These are phyloP conservation scores for Archegozetes longisetosus DNA, from an alignment of 1,140 invertebrate genomes.

Conservation along the genomic window DNA sequence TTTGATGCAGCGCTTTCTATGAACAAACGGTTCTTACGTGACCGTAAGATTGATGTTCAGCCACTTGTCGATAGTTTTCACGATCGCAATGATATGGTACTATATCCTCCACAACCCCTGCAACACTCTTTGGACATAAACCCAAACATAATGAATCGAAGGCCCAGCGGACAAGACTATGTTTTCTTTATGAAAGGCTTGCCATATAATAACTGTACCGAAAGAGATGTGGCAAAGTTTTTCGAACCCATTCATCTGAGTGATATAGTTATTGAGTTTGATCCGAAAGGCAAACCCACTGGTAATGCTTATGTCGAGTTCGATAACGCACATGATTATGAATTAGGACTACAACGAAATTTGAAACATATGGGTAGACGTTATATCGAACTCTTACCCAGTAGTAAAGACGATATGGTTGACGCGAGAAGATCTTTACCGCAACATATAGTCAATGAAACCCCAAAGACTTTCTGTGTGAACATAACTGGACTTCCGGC, in stretches of 20 bases:
- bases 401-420: slow-evolving; percentile 19
- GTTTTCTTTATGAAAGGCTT: slow-evolving; percentile 45
- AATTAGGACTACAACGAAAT: slow-evolving; percentile 24
- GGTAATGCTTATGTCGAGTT: slow-evolving; percentile 54
- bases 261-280: slow-evolving; percentile 45
- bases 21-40: slow-evolving; percentile 30
- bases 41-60: slow-evolving; percentile 24
- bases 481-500: slow-evolving; percentile 55
- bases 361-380: slow-evolving; percentile 24
- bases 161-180: slow-evolving; percentile 17
- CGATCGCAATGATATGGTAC: neutral
- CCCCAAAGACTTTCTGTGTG: slow-evolving; percentile 37
- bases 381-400: slow-evolving; percentile 24
- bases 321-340: slow-evolving; percentile 41
- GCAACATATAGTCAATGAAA: neutral
- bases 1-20: slow-evolving; percentile 48
- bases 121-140: too few relatives aligned
- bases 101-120: neutral
- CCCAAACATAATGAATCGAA: neutral
- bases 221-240: slow-evolving; percentile 55
- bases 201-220: slow-evolving; percentile 48
- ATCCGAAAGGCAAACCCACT: slow-evolving; percentile 37
- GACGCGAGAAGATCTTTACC: neutral
- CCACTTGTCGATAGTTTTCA: slow-evolving; percentile 17
- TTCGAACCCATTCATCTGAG: slow-evolving; percentile 50